A percentile compares a stretch with the other conserved stretches of the same genome.
Evolutionary conservation across 2,113 vertebrate genomes (phyloP).

Genomic region (Lota lota): DNA sequence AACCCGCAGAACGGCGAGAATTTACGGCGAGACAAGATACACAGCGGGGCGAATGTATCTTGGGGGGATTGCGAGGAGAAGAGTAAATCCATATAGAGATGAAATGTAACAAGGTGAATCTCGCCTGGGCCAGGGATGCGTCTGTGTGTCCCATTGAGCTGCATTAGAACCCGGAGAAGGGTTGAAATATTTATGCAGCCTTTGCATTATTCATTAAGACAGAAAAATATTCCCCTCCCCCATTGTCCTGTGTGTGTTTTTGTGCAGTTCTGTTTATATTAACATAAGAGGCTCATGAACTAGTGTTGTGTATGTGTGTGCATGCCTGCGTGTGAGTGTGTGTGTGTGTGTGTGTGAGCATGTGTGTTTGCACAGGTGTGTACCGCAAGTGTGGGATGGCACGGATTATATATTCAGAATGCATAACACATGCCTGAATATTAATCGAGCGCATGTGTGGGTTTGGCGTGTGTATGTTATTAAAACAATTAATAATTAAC

Average conservation of each 20-base stretch:
- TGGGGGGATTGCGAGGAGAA: conserved; percentile 30
- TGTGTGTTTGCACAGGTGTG: background rate
- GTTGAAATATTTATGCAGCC: conserved; percentile 67
- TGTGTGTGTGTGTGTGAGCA: background rate
- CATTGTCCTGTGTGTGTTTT: conserved; percentile 27
- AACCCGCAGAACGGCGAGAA: conserved; percentile 29
- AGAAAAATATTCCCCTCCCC: conserved; percentile 64
- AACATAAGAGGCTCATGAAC: conserved; percentile 14
- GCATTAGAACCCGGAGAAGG: conserved; percentile 51
- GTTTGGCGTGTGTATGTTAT: background rate
- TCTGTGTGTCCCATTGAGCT: conserved; percentile 44
- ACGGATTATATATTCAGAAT: conserved; percentile 2
- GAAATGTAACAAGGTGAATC: conserved; percentile 50
- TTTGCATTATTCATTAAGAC: conserved; percentile 71
- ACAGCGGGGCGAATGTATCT: conserved; percentile 52
- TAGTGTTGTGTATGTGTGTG: conserved; percentile 11
- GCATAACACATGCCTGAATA: background rate
- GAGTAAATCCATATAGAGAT: conserved; percentile 46
- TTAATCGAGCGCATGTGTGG: conserved; percentile 1
- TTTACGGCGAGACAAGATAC: conserved; percentile 37
- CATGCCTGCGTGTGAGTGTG: too few species aligned
- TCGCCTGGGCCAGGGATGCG: conserved; percentile 40
- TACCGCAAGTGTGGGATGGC: conserved; percentile 12
- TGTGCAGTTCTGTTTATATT: conserved; percentile 40
- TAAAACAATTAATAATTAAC: too few species aligned